phyloP scores from a whole-genome alignment of 2,888 invertebrate species.

The Zeuzera pyrina region DNA sequence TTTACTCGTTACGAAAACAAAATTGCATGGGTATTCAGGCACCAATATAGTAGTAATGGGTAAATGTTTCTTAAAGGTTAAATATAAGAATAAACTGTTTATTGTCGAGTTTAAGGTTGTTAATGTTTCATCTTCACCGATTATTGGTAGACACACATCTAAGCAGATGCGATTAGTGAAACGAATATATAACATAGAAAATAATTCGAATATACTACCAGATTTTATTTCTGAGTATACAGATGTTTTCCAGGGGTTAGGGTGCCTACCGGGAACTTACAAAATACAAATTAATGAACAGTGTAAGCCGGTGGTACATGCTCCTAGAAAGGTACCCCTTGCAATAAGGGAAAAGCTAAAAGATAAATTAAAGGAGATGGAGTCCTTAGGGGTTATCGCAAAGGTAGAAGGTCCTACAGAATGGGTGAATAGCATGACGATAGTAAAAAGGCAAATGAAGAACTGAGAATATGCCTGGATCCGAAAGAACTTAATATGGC shows the following conservation, averaged over 20 bases:
- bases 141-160: constrained; percentile 13
- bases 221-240: no score
- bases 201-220: no score
- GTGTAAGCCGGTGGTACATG: constrained; percentile 6
- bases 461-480: constrained; percentile 20
- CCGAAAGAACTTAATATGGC: constrained; percentile 18
- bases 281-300: constrained; percentile 4
- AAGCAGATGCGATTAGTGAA: no score
- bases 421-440: constrained; percentile 22
- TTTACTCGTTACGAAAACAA: constrained; percentile 7
- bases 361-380: constrained; percentile 12
- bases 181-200: no score
- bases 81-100: constrained; percentile 9
- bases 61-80: constrained; percentile 12
- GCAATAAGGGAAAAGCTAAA: constrained; percentile 4
- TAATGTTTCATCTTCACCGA: constrained; percentile 9
- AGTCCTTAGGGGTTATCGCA: constrained; percentile 12
- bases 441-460: constrained; percentile 19
- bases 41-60: constrained; percentile 11
- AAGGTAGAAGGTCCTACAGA: constrained; percentile 19
- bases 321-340: constrained; percentile 7
- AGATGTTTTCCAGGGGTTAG: constrained; percentile 5
- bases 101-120: constrained; percentile 14
- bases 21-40: constrained; percentile 11
- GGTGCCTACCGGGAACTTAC: constrained; percentile 7